Conservation (phyloP, 2,888 invertebrate genomes). For the Hofmannophila pseudospretella region DNA sequence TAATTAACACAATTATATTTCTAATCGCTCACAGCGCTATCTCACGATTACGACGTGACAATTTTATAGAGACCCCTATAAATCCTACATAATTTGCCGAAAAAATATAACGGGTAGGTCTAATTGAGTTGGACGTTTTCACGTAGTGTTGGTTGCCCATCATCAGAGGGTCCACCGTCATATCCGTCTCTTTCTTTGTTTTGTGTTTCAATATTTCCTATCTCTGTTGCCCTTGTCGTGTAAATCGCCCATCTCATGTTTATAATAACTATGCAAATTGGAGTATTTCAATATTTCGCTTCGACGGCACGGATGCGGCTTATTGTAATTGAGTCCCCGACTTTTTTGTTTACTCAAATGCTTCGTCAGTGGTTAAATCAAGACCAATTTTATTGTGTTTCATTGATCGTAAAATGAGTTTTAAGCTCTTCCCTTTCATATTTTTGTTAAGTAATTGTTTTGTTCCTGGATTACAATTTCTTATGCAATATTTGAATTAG, state of each 20-base stretch:
- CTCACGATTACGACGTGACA: constrained; percentile 18
- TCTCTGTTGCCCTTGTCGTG: constrained; percentile 27
- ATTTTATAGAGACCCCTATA: constrained; percentile 19
- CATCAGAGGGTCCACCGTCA: constrained; percentile 17
- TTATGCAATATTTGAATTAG: too few relatives aligned
- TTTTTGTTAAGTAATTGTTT: too few relatives aligned
- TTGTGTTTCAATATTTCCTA: constrained; percentile 10
- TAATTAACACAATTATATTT: constrained; percentile 32
- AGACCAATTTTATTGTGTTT: constrained; percentile 8
- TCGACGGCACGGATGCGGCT: constrained; percentile 47
- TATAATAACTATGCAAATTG: constrained; percentile 70
- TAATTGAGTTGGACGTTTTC: constrained; percentile 16
- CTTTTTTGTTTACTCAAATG: constrained; percentile 33
- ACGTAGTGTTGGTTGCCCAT: constrained; percentile 11
- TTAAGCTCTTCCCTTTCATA: too few relatives aligned
- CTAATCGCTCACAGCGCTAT: constrained; percentile 25
- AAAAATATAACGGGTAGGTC: constrained; percentile 17
- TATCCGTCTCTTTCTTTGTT: constrained; percentile 23
- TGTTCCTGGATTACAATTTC: too few relatives aligned
- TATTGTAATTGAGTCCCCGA: constrained; percentile 55
- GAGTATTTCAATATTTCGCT: constrained; percentile 62
- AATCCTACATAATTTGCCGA: constrained; percentile 9
- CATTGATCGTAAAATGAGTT: too few relatives aligned
- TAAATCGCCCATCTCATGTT: constrained; percentile 53
- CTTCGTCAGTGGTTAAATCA: constrained; percentile 15